phyloP scores from a whole-genome alignment of 2,888 invertebrate genomes.

The Napeogenes inachia region DNA sequence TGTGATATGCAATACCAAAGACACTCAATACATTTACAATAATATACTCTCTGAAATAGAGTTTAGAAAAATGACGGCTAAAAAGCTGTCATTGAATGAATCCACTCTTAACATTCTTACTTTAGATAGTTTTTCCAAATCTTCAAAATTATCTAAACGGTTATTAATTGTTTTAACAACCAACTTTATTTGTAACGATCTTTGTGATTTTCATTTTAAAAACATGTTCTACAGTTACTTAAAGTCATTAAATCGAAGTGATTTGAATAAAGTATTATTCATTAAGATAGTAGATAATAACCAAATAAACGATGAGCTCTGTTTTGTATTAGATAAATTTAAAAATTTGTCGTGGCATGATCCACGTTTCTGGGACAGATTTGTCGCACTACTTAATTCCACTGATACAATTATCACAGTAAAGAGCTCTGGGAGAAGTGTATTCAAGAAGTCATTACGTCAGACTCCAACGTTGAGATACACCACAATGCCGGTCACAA shows the following conservation, averaged over 20 bases:
- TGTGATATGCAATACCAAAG: slow-evolving; percentile 90
- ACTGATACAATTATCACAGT: slow-evolving; percentile 74
- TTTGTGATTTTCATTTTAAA: slow-evolving; percentile 70
- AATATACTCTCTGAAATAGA: slow-evolving; percentile 85
- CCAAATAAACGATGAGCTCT: slow-evolving; percentile 68
- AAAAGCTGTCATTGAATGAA: slow-evolving; percentile 83
- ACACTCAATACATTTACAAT: slow-evolving; percentile 83
- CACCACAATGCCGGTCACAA: slow-evolving; percentile 77
- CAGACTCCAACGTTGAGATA: slow-evolving; percentile 72
- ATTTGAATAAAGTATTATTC: slow-evolving; percentile 69
- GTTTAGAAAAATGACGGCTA: slow-evolving; percentile 81
- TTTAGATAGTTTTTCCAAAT: slow-evolving; percentile 69
- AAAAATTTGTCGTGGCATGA: slow-evolving; percentile 85
- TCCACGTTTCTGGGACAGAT: slow-evolving; percentile 90
- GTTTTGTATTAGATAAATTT: slow-evolving; percentile 75
- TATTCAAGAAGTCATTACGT: slow-evolving; percentile 73
- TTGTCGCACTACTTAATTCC: slow-evolving; percentile 87
- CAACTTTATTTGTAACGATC: slow-evolving; percentile 68
- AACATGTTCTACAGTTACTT: slow-evolving; percentile 72
- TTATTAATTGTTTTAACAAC: slow-evolving; percentile 79
- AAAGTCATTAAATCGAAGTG: slow-evolving; percentile 68
- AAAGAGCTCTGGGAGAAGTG: slow-evolving; percentile 64
- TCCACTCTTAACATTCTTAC: slow-evolving; percentile 80
- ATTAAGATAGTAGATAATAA: slow-evolving; percentile 68
- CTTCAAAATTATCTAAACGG: slow-evolving; percentile 70